phyloP scores from a whole-genome alignment of 1,140 invertebrate species.

The Carposina sasakii region DNA sequence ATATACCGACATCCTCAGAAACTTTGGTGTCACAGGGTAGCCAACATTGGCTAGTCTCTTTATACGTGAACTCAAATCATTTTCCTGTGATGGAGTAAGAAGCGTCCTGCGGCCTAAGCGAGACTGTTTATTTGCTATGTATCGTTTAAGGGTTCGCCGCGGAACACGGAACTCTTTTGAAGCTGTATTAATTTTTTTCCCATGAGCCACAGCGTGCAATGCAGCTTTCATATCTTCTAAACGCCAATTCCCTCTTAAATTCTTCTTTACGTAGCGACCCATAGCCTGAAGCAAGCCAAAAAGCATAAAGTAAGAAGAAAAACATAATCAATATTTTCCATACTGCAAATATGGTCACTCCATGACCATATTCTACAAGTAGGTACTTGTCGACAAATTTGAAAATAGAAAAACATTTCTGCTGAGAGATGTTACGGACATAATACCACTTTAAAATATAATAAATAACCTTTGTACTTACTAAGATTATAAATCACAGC shows the following conservation, averaged over 20 bases:
- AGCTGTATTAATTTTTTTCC: neutral
- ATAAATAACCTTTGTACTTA: too few relatives aligned
- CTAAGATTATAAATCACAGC: too few relatives aligned
- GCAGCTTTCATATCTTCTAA: neutral
- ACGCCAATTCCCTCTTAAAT: neutral
- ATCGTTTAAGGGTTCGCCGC: neutral
- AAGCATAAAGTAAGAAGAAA: too few relatives aligned
- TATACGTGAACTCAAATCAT: neutral
- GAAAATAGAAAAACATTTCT: too few relatives aligned
- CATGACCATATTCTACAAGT: neutral
- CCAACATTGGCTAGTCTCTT: neutral
- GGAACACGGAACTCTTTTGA: constrained; percentile 2
- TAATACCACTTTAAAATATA: too few relatives aligned
- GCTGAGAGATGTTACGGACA: too few relatives aligned
- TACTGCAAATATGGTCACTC: neutral
- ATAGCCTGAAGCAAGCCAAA: neutral
- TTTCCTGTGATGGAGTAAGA: neutral
- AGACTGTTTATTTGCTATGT: neutral
- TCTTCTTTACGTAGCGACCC: neutral
- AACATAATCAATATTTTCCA: too few relatives aligned
- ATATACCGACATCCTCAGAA: neutral
- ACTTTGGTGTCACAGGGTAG: neutral
- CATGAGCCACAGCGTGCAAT: neutral
- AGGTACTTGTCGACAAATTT: too few relatives aligned
- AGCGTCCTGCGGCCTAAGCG: neutral